A percentile compares a stretch with the other conserved stretches of the same genome.
Evolutionary conservation across 2,888 invertebrate genomes (phyloP).

Genomic region (Glyphotaelius pellucidus): DNA sequence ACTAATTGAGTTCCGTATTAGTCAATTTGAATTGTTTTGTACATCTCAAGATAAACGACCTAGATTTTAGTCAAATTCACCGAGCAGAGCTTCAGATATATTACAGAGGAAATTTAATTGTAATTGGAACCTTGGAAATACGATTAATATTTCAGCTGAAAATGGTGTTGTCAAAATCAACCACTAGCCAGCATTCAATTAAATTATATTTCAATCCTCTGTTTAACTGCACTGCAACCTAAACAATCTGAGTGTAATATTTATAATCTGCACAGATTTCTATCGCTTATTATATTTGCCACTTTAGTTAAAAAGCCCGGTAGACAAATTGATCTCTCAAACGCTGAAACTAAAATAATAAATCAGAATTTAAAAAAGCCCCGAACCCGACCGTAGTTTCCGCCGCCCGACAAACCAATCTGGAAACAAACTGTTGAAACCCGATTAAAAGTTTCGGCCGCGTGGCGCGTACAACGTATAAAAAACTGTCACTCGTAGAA

Average conservation of each 20-base stretch:
- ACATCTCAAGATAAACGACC: not conserved
- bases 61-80: not conserved
- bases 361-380: not conserved
- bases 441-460: conserved; percentile 61
- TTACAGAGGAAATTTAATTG: not conserved
- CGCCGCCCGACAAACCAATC: not conserved
- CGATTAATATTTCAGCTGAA: not conserved
- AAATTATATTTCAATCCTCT: too few relatives aligned
- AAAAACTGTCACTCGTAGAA: conserved; percentile 63
- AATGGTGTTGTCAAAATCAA: too few relatives aligned
- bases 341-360: not conserved
- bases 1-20: not conserved
- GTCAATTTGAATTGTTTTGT: not conserved
- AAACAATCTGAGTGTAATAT: not conserved
- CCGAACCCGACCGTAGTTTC: not conserved
- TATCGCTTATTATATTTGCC: not conserved
- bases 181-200: not conserved
- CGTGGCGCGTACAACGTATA: conserved; percentile 51
- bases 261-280: not conserved
- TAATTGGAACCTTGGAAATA: not conserved
- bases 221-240: not conserved
- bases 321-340: conserved; percentile 2
- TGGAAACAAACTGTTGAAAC: conserved; percentile 55
- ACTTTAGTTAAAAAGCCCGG: not conserved
- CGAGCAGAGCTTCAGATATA: not conserved